Conservation (phyloP, 1,140 invertebrate genomes). For the Sinonovacula constricta region DNA sequence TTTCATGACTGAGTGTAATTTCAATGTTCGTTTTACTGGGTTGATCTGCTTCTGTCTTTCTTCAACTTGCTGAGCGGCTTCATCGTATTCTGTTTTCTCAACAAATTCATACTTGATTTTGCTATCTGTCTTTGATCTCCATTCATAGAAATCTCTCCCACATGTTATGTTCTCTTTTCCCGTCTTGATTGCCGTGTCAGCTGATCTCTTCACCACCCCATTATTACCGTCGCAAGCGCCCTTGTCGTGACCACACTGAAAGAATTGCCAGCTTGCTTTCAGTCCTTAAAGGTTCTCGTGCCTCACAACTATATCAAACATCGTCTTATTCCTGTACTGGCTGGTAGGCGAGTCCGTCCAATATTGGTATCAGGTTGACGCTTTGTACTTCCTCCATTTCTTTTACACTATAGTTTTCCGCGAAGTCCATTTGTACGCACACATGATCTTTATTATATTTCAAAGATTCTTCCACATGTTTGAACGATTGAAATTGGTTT, state of each 20-base stretch:
- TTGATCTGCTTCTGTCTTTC: not conserved
- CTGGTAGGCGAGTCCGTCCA: conserved; percentile 54
- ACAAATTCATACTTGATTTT: conserved; percentile 13
- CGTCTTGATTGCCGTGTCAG: conserved; percentile 2
- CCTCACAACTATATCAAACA: conserved; percentile 37
- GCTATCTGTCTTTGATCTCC: conserved; percentile 23
- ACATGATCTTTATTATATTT: not conserved
- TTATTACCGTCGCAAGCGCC: not conserved
- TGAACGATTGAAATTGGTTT: conserved; percentile 1
- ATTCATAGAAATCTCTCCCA: conserved; percentile 41
- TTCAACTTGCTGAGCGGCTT: not conserved
- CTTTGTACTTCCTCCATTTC: not conserved
- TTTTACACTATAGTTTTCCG: not conserved
- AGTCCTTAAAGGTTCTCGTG: conserved; percentile 29
- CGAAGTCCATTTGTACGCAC: conserved; percentile 10
- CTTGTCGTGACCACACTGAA: conserved; percentile 16
- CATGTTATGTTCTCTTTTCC: not conserved
- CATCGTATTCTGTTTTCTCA: conserved; percentile 19
- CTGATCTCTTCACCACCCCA: not conserved
- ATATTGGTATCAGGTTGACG: conserved; percentile 35
- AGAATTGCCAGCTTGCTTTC: conserved; percentile 8
- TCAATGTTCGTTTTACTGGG: not conserved
- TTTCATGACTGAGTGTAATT: not conserved
- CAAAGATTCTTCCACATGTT: conserved; percentile 26
- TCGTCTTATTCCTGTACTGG: conserved; percentile 53